Evolutionary conservation across 2,113 vertebrate genomes (phyloP).

Genomic region (Elephantulus edwardii): DNA sequence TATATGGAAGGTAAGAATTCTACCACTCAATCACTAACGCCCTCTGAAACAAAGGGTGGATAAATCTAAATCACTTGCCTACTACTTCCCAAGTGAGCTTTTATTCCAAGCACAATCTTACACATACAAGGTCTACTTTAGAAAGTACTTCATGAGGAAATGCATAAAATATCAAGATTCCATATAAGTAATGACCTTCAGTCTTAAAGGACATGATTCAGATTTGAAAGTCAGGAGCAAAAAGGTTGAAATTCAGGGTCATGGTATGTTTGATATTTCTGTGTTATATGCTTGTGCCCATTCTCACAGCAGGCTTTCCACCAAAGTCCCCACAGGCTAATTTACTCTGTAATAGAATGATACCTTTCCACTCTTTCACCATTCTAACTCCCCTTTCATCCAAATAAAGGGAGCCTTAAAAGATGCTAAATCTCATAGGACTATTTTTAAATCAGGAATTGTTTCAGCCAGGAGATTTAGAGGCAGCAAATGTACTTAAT

Average conservation of each 20-base stretch:
- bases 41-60: background rate
- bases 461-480: constrained; percentile 38
- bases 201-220: constrained; percentile 15
- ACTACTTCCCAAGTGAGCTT: background rate
- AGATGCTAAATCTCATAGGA: background rate
- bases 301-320: constrained; percentile 8
- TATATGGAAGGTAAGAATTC: background rate
- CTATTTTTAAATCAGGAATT: background rate
- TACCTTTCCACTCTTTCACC: background rate
- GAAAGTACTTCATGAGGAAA: constrained; percentile 27
- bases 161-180: background rate
- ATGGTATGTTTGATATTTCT: background rate
- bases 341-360: background rate
- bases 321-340: background rate
- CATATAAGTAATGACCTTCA: background rate
- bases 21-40: background rate
- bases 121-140: background rate
- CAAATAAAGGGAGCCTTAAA: constrained; percentile 46
- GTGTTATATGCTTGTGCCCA: constrained; percentile 37
- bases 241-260: background rate
- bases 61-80: background rate
- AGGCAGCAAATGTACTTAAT: background rate
- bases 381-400: background rate
- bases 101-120: background rate
- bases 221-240: constrained; percentile 33